Evolutionary conservation across 2,888 invertebrate genomes (phyloP).

Genomic region (Apodemia duryi): DNA sequence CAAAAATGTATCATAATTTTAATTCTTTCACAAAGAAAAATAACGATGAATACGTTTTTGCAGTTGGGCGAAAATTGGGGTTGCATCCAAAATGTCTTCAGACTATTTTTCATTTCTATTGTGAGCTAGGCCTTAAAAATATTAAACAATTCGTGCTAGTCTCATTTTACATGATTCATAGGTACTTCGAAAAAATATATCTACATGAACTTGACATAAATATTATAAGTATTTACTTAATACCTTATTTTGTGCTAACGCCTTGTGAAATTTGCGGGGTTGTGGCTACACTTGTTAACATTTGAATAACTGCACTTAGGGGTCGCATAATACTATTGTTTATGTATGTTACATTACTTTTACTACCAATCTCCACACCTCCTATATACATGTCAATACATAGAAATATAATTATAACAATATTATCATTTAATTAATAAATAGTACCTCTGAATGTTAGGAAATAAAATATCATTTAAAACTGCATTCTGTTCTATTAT

Average conservation of each 20-base stretch:
- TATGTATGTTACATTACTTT: constrained; percentile 50
- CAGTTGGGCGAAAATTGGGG: neutral
- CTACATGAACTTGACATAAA: constrained; percentile 38
- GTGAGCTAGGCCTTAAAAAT: constrained; percentile 36
- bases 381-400: constrained; percentile 76
- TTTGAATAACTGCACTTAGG: constrained; percentile 80
- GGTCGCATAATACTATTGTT: constrained; percentile 55
- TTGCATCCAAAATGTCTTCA: neutral
- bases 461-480: constrained; percentile 75
- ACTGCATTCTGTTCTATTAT: constrained; percentile 74
- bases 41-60: neutral
- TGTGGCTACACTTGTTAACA: constrained; percentile 73
- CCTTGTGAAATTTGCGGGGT: constrained; percentile 69
- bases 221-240: constrained; percentile 29
- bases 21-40: neutral
- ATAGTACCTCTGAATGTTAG: constrained; percentile 81
- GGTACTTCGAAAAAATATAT: constrained; percentile 50
- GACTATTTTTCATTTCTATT: constrained; percentile 14
- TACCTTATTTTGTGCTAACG: constrained; percentile 62
- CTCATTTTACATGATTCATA: constrained; percentile 62
- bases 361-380: constrained; percentile 56
- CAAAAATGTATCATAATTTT: neutral
- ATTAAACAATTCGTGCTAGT: constrained; percentile 67
- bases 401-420: constrained; percentile 82
- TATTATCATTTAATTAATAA: constrained; percentile 79